A percentile compares a stretch with the other conserved stretches of the same genome.
phyloP scores from a whole-genome alignment of 2,888 invertebrate species.

The Herminia tarsipennalis region DNA sequence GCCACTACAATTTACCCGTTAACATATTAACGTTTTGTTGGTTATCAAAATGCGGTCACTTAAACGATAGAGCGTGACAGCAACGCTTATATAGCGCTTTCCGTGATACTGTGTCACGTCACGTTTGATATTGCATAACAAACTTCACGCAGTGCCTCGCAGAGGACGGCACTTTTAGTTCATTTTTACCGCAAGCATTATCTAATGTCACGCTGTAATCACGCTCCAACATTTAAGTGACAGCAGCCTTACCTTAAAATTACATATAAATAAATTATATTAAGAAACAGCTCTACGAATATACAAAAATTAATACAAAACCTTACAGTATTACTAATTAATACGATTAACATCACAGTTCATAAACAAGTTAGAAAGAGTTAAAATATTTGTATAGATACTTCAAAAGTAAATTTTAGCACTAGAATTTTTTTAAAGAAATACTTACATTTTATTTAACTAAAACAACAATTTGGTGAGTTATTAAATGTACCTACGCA shows the following conservation, averaged over 20 bases:
- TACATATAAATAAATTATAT: constrained; percentile 83
- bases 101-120: too few species aligned
- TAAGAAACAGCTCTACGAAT: constrained; percentile 82
- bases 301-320: constrained; percentile 84
- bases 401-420: constrained; percentile 73
- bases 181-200: too few species aligned
- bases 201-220: too few species aligned
- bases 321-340: constrained; percentile 80
- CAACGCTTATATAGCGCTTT: too few species aligned
- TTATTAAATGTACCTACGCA: constrained; percentile 63
- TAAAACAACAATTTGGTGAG: constrained; percentile 80
- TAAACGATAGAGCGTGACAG: too few species aligned
- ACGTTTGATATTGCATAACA: too few species aligned
- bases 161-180: too few species aligned
- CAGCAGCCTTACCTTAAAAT: constrained; percentile 66
- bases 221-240: too few species aligned
- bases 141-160: too few species aligned
- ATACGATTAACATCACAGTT: constrained; percentile 86
- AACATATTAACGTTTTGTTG: constrained; percentile 54
- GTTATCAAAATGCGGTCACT: too few species aligned
- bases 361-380: constrained; percentile 82
- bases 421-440: constrained; percentile 60
- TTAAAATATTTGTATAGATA: constrained; percentile 67
- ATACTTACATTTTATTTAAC: constrained; percentile 62
- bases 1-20: constrained; percentile 55